Percentiles rank a stretch among this genome's conserved stretches.
phyloP scores from a whole-genome alignment of 2,113 vertebrate genomes.

The Epinephelus moara region DNA sequence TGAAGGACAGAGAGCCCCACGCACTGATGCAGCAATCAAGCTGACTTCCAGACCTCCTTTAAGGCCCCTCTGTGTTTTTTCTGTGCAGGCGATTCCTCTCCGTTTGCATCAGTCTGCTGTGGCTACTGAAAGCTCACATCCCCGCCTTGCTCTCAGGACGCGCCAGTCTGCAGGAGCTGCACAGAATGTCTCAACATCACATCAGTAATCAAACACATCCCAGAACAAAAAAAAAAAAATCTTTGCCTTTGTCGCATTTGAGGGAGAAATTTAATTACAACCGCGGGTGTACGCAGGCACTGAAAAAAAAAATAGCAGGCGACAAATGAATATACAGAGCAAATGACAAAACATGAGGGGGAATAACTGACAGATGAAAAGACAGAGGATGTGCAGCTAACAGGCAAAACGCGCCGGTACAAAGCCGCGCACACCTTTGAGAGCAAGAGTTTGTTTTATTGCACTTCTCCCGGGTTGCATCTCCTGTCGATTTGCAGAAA shows the following conservation, averaged over 20 bases:
- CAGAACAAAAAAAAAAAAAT: conserved; percentile 36
- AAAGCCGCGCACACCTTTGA: conserved; percentile 86
- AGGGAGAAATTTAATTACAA: conserved; percentile 86
- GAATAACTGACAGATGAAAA: conserved; percentile 91
- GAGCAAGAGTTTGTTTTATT: conserved; percentile 87
- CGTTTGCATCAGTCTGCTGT: conserved; percentile 2
- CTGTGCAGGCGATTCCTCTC: background rate
- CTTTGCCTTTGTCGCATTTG: conserved; percentile 65
- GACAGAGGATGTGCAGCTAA: conserved; percentile 84
- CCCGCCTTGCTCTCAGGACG: conserved; percentile 36
- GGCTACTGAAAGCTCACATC: conserved; percentile 30
- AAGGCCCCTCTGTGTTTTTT: background rate
- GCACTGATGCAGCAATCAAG: background rate
- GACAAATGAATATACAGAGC: conserved; percentile 84
- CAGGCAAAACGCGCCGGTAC: conserved; percentile 85
- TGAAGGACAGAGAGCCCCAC: background rate
- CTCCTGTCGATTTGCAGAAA: conserved; percentile 80
- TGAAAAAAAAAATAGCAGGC: conserved; percentile 74
- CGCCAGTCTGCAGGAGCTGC: conserved; percentile 41
- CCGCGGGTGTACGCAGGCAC: conserved; percentile 78
- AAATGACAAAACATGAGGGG: conserved; percentile 86
- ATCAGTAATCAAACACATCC: conserved; percentile 56
- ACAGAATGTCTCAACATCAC: conserved; percentile 47
- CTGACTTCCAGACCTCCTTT: conserved; percentile 20
- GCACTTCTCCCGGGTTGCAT: conserved; percentile 85